Percentiles rank a stretch among this genome's conserved stretches.
Conservation (phyloP, 2,797 vertebrate species). For the Onychomys leucogaster region DNA sequence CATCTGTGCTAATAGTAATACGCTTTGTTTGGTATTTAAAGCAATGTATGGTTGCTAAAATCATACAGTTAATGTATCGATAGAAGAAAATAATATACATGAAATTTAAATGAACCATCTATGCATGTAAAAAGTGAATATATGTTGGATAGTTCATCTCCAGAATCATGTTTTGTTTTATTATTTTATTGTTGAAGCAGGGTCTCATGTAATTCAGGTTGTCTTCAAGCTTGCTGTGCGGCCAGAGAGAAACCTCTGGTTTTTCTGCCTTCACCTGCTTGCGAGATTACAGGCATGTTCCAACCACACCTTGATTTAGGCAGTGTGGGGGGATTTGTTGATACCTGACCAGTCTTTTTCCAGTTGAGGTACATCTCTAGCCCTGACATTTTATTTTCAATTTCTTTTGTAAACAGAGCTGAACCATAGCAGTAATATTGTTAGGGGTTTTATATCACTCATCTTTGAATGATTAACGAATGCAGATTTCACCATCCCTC, state of each 20-base stretch:
- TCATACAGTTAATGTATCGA: not conserved
- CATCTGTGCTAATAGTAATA: not conserved
- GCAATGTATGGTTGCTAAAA: not conserved
- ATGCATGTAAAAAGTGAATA: not conserved
- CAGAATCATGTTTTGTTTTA: not conserved
- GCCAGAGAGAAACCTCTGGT: not conserved
- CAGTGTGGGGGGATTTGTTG: not conserved
- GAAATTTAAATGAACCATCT: not conserved
- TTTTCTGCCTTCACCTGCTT: not conserved
- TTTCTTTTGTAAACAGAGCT: not conserved
- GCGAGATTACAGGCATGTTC: not conserved
- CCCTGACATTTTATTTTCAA: not conserved
- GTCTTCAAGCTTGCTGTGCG: not conserved
- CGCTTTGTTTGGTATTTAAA: conserved; percentile 6
- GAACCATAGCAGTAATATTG: not conserved
- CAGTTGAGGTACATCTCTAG: not conserved
- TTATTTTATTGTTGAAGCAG: not conserved
- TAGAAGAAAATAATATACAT: conserved; percentile 16
- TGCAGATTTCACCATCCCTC: not conserved
- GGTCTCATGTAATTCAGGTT: not conserved
- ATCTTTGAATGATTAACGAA: conserved; percentile 12
- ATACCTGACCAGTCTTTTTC: not conserved
- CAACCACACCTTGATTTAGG: not conserved
- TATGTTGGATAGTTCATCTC: not conserved
- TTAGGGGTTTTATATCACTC: conserved; percentile 19